phyloP scores from a whole-genome alignment of 2,888 invertebrate species.

The Aphrophora alni region DNA sequence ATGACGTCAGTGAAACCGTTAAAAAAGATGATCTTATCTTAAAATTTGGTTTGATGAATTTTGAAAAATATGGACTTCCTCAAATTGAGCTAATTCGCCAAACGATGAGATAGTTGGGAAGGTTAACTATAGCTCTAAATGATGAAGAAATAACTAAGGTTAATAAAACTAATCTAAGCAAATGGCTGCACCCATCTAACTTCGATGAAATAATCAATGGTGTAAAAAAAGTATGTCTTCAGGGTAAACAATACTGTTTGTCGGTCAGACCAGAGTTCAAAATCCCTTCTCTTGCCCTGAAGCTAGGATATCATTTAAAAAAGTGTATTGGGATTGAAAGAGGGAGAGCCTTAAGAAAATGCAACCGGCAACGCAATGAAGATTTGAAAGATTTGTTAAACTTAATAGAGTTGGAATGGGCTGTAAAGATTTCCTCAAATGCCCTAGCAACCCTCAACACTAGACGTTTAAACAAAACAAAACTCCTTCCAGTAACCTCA shows the following conservation, averaged over 20 bases:
- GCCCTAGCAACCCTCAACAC: slow-evolving; percentile 1
- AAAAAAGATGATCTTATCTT: neutral
- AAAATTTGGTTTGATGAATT: neutral
- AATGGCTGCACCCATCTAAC: neutral
- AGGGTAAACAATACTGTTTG: neutral
- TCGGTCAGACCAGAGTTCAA: neutral
- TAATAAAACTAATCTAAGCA: neutral
- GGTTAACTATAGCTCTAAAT: neutral
- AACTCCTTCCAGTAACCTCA: neutral
- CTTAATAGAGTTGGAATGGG: slow-evolving; percentile 12
- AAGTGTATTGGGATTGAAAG: slow-evolving; percentile 11
- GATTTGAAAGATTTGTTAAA: neutral
- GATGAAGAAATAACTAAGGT: neutral
- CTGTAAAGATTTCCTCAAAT: neutral
- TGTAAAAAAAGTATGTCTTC: neutral
- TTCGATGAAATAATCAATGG: neutral
- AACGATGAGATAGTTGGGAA: neutral
- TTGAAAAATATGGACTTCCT: neutral
- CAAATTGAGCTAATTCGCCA: neutral
- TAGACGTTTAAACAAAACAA: neutral
- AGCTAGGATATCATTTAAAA: neutral
- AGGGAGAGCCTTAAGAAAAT: neutral
- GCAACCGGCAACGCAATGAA: neutral
- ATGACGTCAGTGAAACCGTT: neutral
- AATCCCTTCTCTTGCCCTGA: slow-evolving; percentile 16